Evolutionary conservation across 1,140 invertebrate species (phyloP), one percentile per base, ranked within the genome.

Genomic region (Drosophila fuyamai): DNA sequence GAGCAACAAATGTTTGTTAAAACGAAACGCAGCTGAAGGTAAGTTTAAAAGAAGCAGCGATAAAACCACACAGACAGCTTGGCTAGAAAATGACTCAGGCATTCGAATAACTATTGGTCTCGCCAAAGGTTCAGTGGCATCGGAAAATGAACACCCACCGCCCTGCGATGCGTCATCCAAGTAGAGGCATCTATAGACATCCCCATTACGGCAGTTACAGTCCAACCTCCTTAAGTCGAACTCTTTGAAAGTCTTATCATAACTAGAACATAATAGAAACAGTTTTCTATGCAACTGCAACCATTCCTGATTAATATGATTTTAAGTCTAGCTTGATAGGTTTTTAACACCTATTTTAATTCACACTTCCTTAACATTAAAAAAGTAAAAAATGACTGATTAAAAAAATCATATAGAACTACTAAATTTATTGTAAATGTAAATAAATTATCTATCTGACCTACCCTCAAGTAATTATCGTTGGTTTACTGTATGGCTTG

Each of bases 1-100:
- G 44, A 76, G 62, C 83, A 88, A 88, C 83, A 88, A 88, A 88
- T 88, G 83, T 80, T 88, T 83, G 84, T 68, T 60, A 60, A 76
- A 74, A 76, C 62, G 57, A 9, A 79, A 47, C 60, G 61, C 58
- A 88, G 60, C 61, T 79, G 53, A 79, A 88, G 76, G 76, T 89
- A 50, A 86, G 72, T 40, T 18, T 13, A 44, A 8, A 41, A 10
- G 40, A 29, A 40, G 40, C 23, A 13, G 38, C 23, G 14, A 55
- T 53, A n/a, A 47, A 27, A 18, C 16, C 35, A 14, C 35, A 32
- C 48, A 81, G 71, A 75, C 53, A 38, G 54, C 18, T 50, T 72
- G 68, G 53, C 54, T 50, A 38, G 36, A 32, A 73, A n/a, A 75
- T 84, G 81, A 84, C 35, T 83, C 80, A 84, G 68, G 36, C 36